Evolutionary conservation across 30 jellyfish, hydroid and myxozoan species (phyloP).

Genomic region (Aurelia sp.): DNA sequence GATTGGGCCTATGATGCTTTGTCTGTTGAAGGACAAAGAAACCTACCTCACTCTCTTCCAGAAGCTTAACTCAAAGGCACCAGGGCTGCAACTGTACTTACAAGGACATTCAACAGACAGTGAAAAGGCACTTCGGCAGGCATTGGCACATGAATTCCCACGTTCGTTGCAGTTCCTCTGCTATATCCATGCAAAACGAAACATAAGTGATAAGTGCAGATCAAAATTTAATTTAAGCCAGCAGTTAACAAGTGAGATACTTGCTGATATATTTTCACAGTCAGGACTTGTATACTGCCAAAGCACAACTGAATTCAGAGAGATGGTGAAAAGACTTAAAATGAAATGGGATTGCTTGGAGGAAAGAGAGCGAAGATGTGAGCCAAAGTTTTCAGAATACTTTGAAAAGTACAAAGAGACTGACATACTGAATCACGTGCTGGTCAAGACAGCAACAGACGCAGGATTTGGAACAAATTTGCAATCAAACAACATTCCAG

Average conservation of each 20-base stretch:
- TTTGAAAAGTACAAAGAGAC: background rate
- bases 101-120: constrained; percentile 14
- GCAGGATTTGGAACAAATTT: too few species aligned
- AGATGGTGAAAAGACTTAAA: background rate
- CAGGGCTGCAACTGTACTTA: constrained; percentile 17
- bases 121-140: background rate
- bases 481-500: background rate
- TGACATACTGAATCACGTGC: constrained; percentile 8
- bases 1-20: constrained; percentile 48
- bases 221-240: too few species aligned
- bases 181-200: too few species aligned
- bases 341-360: constrained; percentile 12
- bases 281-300: too few species aligned
- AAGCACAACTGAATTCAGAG: too few species aligned
- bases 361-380: background rate
- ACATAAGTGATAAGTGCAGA: too few species aligned
- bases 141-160: too few species aligned
- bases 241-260: too few species aligned
- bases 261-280: too few species aligned
- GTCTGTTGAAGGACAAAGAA: constrained; percentile 34
- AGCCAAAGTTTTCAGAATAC: constrained; percentile 6
- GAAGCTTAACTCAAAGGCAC: constrained; percentile 4
- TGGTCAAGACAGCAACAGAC: background rate
- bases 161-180: too few species aligned
- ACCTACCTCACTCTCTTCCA: constrained; percentile 24